Percentiles rank a stretch among this genome's conserved stretches.
Evolutionary conservation across 2,888 invertebrate species (phyloP).

Genomic region (Barypeithes pellucidus): DNA sequence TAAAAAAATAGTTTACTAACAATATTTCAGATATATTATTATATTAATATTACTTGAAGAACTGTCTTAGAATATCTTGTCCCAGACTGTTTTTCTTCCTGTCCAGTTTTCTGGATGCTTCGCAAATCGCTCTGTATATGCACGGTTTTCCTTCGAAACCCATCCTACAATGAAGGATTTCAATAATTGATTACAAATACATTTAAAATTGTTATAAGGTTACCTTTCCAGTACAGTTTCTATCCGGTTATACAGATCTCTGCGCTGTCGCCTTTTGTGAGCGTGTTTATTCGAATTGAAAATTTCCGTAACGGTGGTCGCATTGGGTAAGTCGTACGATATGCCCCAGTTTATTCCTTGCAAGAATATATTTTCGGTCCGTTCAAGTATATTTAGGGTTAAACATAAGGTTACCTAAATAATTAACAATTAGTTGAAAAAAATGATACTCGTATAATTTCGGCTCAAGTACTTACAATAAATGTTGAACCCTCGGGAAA

Average conservation of each 20-base stretch:
- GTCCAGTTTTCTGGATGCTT: conserved; percentile 78
- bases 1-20: conserved; percentile 64
- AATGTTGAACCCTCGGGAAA: conserved; percentile 83
- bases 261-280: conserved; percentile 73
- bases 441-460: too few relatives aligned
- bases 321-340: conserved; percentile 83
- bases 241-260: conserved; percentile 80
- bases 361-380: conserved; percentile 71
- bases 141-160: conserved; percentile 83
- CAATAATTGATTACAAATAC: too few relatives aligned
- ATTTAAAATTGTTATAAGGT: conserved; percentile 62
- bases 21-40: background rate
- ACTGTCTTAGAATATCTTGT: conserved; percentile 80
- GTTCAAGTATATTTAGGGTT: conserved; percentile 72
- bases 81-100: conserved; percentile 75
- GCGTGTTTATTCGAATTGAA: conserved; percentile 41
- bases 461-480: conserved; percentile 77
- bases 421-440: background rate
- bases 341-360: conserved; percentile 83
- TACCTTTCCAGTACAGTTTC: conserved; percentile 82
- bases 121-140: conserved; percentile 81
- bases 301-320: conserved; percentile 66
- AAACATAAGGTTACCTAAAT: conserved; percentile 74
- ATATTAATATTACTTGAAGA: conserved; percentile 75
- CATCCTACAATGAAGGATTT: conserved; percentile 73